Conservation (phyloP, 2,113 vertebrate genomes). For the Ptilorrhoa leucosticta region DNA sequence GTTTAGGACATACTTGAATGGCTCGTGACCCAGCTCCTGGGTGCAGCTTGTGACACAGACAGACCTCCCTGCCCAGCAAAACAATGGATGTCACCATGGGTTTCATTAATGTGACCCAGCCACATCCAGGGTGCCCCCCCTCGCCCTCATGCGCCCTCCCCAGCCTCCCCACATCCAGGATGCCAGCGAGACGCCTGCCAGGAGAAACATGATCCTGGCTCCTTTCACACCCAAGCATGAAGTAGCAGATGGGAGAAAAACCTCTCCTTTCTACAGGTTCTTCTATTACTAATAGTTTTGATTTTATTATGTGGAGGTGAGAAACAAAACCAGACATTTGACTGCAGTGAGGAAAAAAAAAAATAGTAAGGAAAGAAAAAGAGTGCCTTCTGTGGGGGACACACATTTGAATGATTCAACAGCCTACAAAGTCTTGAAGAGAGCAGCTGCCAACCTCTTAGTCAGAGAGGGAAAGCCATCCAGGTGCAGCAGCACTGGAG, state of each 20-base stretch:
- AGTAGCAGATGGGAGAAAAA: background rate
- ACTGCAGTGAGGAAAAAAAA: background rate
- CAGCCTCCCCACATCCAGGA: background rate
- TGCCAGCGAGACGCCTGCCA: background rate
- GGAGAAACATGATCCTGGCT: background rate
- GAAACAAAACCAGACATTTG: constrained; percentile 39
- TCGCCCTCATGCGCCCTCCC: rapidly evolving
- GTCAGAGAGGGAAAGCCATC: background rate
- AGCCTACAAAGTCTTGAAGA: background rate
- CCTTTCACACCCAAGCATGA: background rate
- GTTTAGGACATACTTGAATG: background rate
- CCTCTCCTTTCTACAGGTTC: background rate
- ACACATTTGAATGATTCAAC: background rate
- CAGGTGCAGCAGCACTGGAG: background rate
- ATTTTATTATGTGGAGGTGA: constrained; percentile 17
- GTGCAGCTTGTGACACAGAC: background rate
- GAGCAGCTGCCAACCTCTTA: background rate
- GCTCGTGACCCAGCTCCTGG: background rate
- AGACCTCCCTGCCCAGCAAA: background rate
- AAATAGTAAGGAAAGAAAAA: background rate
- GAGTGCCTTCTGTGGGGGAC: background rate
- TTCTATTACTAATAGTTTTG: constrained; percentile 36
- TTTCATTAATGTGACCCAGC: background rate
- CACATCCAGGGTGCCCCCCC: background rate
- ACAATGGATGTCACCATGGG: rapidly evolving